phyloP scores from a whole-genome alignment of 2,888 invertebrate species.

The Trissonchulus latispiculum region DNA sequence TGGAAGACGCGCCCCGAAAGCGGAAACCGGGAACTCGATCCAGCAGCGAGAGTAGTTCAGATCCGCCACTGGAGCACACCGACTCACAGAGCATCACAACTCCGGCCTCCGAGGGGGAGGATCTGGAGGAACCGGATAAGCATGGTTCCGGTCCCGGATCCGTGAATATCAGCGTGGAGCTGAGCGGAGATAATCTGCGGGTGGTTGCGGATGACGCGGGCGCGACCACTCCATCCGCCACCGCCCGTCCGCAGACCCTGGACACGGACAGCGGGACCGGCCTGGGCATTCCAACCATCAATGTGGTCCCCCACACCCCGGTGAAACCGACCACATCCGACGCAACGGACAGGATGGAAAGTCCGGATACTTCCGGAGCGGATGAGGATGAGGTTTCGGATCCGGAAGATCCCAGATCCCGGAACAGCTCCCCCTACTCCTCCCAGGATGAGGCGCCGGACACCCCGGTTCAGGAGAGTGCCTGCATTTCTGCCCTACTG shows the following conservation, averaged over 20 bases:
- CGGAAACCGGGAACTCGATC: background rate
- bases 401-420: constrained; percentile 9
- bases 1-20: background rate
- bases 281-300: constrained; percentile 37
- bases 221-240: constrained; percentile 26
- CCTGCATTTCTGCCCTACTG: constrained; percentile 6
- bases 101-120: too few species aligned
- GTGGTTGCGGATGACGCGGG: constrained; percentile 38
- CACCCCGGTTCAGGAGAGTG: constrained; percentile 6
- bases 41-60: background rate
- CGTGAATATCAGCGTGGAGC: constrained; percentile 42
- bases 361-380: constrained; percentile 37
- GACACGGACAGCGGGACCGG: too few species aligned
- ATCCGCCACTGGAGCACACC: background rate
- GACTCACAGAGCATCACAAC: constrained; percentile 1
- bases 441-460: constrained; percentile 9
- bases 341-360: background rate
- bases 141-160: background rate
- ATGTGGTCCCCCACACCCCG: constrained; percentile 42
- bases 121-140: too few species aligned
- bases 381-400: constrained; percentile 34
- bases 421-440: constrained; percentile 27
- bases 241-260: constrained; percentile 21
- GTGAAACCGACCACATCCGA: constrained; percentile 21
- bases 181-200: constrained; percentile 46